Conservation (phyloP, 2,797 vertebrate genomes). For the Tauraco hartlaubi region DNA sequence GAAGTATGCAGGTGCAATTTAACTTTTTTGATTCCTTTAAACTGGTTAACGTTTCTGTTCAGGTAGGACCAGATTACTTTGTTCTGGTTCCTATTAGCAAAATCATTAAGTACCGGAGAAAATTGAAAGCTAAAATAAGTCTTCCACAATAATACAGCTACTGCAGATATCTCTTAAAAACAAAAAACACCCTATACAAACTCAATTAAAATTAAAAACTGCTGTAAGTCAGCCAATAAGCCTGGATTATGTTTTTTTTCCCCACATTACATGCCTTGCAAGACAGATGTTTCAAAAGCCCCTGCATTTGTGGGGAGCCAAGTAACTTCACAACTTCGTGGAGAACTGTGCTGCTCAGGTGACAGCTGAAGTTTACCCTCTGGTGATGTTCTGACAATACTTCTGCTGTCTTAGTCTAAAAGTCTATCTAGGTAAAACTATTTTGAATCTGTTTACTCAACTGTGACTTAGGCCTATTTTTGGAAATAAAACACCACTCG, state of each 20-base stretch:
- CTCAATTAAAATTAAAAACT: neutral
- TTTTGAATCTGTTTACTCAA: neutral
- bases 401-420: neutral
- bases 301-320: neutral
- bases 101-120: neutral
- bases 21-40: neutral
- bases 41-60: neutral
- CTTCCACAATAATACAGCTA: neutral
- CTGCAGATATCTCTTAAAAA: neutral
- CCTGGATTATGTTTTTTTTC: neutral
- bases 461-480: neutral
- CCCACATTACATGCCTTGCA: neutral
- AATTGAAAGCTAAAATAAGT: neutral
- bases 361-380: neutral
- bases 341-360: neutral
- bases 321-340: neutral
- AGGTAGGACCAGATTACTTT: neutral
- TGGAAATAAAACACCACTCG: accelerated
- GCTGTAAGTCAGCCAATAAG: neutral
- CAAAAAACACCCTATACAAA: neutral
- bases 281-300: neutral
- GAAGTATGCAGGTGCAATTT: neutral
- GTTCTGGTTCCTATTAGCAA: neutral
- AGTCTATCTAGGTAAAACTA: neutral
- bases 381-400: neutral